phyloP scores from a whole-genome alignment of 2,888 invertebrate species.

The Crioceris asparagi region DNA sequence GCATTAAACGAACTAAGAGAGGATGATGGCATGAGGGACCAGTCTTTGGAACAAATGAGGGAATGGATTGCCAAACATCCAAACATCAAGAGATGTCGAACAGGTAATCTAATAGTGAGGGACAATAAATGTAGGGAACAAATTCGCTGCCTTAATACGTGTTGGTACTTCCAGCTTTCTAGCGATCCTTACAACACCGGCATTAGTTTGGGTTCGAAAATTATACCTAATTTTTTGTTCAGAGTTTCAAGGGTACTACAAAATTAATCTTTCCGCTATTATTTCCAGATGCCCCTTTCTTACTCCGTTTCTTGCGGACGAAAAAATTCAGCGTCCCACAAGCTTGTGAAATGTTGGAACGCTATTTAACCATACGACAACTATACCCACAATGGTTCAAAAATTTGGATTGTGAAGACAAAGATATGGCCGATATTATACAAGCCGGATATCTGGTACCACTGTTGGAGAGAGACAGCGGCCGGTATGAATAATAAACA shows the following conservation, averaged over 20 bases:
- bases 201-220: too few relatives aligned
- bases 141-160: too few relatives aligned
- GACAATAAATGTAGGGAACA: too few relatives aligned
- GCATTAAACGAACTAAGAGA: conserved; percentile 70
- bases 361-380: conserved; percentile 75
- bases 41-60: conserved; percentile 65
- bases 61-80: conserved; percentile 79
- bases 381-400: conserved; percentile 80
- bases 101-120: too few relatives aligned
- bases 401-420: conserved; percentile 68
- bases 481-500: too few relatives aligned
- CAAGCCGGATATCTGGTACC: conserved; percentile 71
- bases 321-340: conserved; percentile 80
- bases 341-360: conserved; percentile 78
- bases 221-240: too few relatives aligned
- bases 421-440: conserved; percentile 68
- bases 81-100: conserved; percentile 68
- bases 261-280: too few relatives aligned
- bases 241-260: too few relatives aligned
- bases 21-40: conserved; percentile 62
- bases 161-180: too few relatives aligned
- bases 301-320: conserved; percentile 73
- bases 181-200: too few relatives aligned
- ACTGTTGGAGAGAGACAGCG: conserved; percentile 61
- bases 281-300: conserved; percentile 59